A percentile compares a stretch with the other conserved stretches of the same genome.
These are phyloP conservation scores for Tretioscincus oriximinensis DNA, from an alignment of 2,113 vertebrate genomes.

Conservation along the genomic window DNA sequence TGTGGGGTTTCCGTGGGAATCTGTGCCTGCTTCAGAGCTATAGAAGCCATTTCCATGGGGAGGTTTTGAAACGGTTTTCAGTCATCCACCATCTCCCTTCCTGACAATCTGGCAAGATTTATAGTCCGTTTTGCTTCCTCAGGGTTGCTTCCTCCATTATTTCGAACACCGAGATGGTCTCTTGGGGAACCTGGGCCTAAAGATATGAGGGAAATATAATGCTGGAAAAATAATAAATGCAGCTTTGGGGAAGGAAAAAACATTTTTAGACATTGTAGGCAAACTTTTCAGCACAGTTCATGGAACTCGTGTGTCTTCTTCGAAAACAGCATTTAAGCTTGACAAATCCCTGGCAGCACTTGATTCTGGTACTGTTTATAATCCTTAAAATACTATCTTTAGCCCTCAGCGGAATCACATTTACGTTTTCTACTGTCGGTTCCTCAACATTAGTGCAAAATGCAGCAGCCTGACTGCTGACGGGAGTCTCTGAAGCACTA, in stretches of 20 bases:
- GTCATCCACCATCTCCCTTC: neutral
- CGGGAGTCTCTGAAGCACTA: too few relatives aligned
- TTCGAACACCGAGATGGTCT: slow-evolving; percentile 12
- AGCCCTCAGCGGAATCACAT: neutral
- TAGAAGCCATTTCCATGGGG: neutral
- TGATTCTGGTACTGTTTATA: neutral
- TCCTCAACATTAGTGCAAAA: neutral
- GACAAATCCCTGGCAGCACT: neutral
- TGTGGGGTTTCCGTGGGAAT: neutral
- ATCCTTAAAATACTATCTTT: neutral
- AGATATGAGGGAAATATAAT: slow-evolving; percentile 20
- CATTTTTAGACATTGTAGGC: neutral
- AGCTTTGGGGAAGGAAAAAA: neutral
- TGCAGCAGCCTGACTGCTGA: too few relatives aligned
- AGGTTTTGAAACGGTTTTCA: neutral
- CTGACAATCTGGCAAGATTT: slow-evolving; percentile 14
- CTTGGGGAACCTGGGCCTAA: slow-evolving; percentile 14
- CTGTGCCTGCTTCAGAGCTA: neutral
- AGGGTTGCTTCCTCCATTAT: neutral
- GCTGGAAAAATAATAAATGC: slow-evolving; percentile 14
- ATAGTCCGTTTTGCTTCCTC: slow-evolving; percentile 23
- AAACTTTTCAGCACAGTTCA: neutral
- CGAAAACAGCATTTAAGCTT: neutral
- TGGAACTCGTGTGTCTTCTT: neutral
- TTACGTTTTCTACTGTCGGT: neutral